Percentiles rank a stretch among this genome's conserved stretches.
phyloP scores from a whole-genome alignment of 2,113 vertebrate genomes.

The Tetraodon nigroviridis region DNA sequence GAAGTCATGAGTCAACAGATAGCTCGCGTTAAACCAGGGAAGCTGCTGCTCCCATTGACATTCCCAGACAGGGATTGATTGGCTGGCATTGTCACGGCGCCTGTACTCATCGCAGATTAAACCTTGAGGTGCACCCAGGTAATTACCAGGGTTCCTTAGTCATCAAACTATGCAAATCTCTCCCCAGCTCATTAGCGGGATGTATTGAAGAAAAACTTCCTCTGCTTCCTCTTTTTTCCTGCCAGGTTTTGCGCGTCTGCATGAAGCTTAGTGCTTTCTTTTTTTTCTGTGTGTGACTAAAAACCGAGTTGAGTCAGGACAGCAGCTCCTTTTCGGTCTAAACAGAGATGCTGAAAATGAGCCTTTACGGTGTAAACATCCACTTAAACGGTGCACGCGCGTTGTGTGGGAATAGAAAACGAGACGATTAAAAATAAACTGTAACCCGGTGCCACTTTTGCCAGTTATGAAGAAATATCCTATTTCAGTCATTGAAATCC shows the following conservation, averaged over 20 bases:
- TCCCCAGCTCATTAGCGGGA: conserved; percentile 50
- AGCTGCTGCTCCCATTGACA: conserved; percentile 35
- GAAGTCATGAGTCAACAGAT: conserved; percentile 41
- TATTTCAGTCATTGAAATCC: conserved; percentile 54
- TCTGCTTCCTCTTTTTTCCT: conserved; percentile 16
- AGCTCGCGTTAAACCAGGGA: conserved; percentile 24
- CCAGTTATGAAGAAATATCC: conserved; percentile 43
- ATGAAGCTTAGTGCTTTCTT: conserved; percentile 29
- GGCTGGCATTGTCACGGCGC: conserved; percentile 48
- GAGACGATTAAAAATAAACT: conserved; percentile 1
- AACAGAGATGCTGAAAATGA: not conserved
- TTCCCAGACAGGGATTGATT: conserved; percentile 33
- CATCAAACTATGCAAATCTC: conserved; percentile 52
- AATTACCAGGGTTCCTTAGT: conserved; percentile 66
- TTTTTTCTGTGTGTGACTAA: conserved; percentile 14
- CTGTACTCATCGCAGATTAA: conserved; percentile 56
- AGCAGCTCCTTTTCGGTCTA: not conserved
- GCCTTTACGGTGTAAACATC: not conserved
- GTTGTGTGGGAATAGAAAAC: not conserved
- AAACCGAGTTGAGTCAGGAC: conserved; percentile 5
- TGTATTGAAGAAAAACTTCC: conserved; percentile 53
- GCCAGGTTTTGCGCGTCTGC: conserved; percentile 21
- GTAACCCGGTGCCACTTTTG: not conserved
- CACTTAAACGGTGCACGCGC: not conserved
- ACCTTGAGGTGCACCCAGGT: conserved; percentile 38